Evolutionary conservation across 2,113 vertebrate species (phyloP).

Genomic region (Mirounga angustirostris): DNA sequence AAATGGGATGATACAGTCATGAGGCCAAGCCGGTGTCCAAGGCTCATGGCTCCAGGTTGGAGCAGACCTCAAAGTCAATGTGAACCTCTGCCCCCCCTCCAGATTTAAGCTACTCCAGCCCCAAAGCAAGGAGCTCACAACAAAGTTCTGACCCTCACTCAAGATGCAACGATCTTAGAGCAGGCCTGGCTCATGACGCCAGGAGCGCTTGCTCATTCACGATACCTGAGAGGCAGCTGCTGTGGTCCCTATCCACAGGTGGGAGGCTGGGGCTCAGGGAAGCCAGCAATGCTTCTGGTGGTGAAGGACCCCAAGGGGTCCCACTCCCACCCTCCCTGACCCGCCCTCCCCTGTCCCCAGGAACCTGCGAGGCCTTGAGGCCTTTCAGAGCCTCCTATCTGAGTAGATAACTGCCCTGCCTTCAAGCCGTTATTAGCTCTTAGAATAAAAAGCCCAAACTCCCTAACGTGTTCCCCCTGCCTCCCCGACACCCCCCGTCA

Average conservation of each 20-base stretch:
- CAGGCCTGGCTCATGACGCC: not conserved
- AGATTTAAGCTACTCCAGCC: accelerated
- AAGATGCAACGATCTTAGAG: accelerated
- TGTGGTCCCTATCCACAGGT: accelerated
- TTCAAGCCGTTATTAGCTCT: not conserved
- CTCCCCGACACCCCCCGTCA: not conserved
- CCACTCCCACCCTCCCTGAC: too few relatives aligned
- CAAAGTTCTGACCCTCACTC: accelerated
- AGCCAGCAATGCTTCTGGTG: not conserved
- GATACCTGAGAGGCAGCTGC: not conserved
- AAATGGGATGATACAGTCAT: not conserved
- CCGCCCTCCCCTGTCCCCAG: accelerated
- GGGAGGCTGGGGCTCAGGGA: not conserved
- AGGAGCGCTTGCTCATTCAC: accelerated
- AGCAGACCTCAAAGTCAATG: not conserved
- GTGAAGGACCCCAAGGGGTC: accelerated
- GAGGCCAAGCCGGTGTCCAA: not conserved
- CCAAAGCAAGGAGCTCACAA: not conserved
- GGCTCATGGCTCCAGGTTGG: accelerated
- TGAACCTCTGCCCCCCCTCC: not conserved
- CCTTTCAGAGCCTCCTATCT: not conserved
- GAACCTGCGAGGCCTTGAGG: accelerated
- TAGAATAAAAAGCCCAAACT: not conserved
- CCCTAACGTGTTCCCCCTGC: too few relatives aligned
- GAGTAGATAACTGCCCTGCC: not conserved